Conservation (phyloP, 2,797 vertebrate genomes). For the Bradypus variegatus region DNA sequence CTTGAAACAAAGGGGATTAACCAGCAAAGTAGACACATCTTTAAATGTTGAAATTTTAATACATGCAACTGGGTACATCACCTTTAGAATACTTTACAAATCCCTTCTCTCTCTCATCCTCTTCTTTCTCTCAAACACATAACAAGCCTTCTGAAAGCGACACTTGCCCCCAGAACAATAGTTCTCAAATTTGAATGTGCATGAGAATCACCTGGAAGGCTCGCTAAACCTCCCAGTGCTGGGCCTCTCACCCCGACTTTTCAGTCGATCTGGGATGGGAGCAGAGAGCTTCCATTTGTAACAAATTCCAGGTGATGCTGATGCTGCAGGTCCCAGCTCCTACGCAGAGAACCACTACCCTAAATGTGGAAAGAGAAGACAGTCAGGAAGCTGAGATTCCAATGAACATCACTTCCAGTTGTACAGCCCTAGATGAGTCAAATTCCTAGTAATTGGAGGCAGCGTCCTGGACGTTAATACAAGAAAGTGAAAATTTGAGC, state of each 20-base stretch:
- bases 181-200: not conserved
- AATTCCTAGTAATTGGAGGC: not conserved
- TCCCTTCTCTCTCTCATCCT: not conserved
- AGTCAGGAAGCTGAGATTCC: not conserved
- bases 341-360: not conserved
- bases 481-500: not conserved
- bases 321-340: not conserved
- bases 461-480: not conserved
- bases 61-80: not conserved
- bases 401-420: not conserved
- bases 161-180: not conserved
- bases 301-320: not conserved
- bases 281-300: not conserved
- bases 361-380: not conserved
- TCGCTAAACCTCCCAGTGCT: not conserved
- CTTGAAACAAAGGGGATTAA: not conserved
- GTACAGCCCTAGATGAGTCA: not conserved
- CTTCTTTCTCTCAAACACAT: not conserved
- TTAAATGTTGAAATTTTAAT: not conserved
- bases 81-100: constrained; percentile 9
- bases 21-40: not conserved
- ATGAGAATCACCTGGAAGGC: not conserved
- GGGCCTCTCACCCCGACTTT: not conserved
- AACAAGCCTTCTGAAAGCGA: not conserved
- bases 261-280: not conserved